Evolutionary conservation across 2,113 vertebrate genomes (phyloP).

Genomic region (Oncorhynchus masou): DNA sequence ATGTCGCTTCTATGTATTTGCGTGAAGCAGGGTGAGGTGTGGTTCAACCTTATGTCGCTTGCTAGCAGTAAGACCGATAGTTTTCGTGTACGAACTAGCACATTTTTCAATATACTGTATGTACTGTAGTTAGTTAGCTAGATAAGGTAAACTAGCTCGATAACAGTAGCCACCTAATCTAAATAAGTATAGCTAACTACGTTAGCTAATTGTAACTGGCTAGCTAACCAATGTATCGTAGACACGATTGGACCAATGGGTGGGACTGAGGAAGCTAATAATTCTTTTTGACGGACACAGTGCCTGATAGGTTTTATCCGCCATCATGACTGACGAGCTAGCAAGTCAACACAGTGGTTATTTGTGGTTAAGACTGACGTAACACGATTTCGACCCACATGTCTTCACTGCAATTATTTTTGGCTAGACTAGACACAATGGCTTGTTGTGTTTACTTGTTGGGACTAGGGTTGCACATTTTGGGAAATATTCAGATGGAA

Average conservation of each 20-base stretch:
- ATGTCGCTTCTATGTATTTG: too few relatives aligned
- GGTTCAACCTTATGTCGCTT: too few relatives aligned
- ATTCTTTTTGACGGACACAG: neutral
- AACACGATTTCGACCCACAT: conserved; percentile 41
- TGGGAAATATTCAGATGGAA: too few relatives aligned
- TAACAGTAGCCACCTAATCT: neutral
- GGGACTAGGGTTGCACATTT: too few relatives aligned
- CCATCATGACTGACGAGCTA: neutral
- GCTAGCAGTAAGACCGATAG: too few relatives aligned
- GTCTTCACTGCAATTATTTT: conserved; percentile 27
- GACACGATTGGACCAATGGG: too few relatives aligned
- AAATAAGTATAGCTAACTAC: neutral
- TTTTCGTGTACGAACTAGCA: too few relatives aligned
- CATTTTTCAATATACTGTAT: too few relatives aligned
- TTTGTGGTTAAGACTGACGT: conserved; percentile 54
- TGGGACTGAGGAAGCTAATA: too few relatives aligned
- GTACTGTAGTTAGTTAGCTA: too few relatives aligned
- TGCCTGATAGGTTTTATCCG: neutral
- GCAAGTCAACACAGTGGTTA: conserved; percentile 47
- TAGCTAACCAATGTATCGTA: neutral
- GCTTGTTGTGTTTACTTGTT: neutral
- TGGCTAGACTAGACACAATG: neutral
- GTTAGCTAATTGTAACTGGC: neutral
- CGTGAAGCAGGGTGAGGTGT: too few relatives aligned
- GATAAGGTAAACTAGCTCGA: neutral